Base-by-base conservation (phyloP, 1,140 invertebrate species). In the Cotesia glomerata region DNA sequence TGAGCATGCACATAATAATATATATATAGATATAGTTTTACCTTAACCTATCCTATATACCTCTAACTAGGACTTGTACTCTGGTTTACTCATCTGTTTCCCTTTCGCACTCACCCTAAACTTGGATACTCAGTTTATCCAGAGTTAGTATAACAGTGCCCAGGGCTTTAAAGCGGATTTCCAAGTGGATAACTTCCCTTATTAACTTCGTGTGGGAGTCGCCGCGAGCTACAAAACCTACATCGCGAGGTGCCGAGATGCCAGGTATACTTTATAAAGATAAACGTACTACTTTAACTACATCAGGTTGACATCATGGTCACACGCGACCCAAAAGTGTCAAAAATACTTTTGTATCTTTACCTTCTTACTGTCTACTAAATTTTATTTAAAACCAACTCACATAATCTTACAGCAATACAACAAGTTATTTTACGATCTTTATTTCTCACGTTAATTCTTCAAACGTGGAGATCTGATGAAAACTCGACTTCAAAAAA, bases 161-260 rank as follows among this genome's bases (percentile, higher is more conserved):
- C 72, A 71, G 70, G 76, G 78, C 76, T 77, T 84, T 80, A 82
- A 74, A 74, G 79, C 65, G 79, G 82, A 84, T 82, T 82, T 76
- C 80, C 82, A 83, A 82, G 82, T 81, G 82, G 81, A 80, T 84
- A 84, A 84, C 77, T 85, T 84, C 74, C 72, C 73, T 78, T 81
- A 83, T 84, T 83, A 83, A 79, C 77, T 76, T 75, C 67, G 65
- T 74, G 74, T 70, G 72, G 52, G 32, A 56, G 32, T 68, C 51
- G 13, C 26, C 32, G 49, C 13, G 49, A 63, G 54, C 26, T 52
- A 45, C 49, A 32, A 18, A 45, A 67, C 14, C 32, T 14, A 14
- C 51, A 51, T 34, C 36, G 54, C 54, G 5, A 18, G 39, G 62
- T 64, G 62, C 35, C 39, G 39, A 64, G 36, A 36, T 62, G 36